These are phyloP conservation scores for Mnemiopsis leidyi DNA, from an alignment of 37 sponge, comb jelly and placozoan species.

Conservation along the genomic window DNA sequence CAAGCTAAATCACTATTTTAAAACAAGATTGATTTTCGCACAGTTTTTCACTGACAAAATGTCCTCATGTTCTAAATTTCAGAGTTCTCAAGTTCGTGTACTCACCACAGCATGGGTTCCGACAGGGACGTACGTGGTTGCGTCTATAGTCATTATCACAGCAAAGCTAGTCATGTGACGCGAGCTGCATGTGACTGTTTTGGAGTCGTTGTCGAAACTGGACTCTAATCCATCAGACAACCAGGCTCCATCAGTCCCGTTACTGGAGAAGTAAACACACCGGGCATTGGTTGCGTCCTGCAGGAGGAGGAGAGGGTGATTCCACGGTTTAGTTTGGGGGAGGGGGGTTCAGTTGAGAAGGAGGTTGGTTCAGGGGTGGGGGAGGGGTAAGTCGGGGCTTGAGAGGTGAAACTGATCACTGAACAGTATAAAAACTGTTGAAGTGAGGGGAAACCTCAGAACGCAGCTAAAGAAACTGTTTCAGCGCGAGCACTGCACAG, in stretches of 20 bases:
- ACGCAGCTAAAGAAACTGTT: no score
- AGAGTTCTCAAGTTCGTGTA: no score
- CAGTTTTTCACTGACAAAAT: no score
- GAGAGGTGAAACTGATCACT: neutral
- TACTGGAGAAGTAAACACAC: slow-evolving; percentile 45
- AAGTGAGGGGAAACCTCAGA: no score
- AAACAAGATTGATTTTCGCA: no score
- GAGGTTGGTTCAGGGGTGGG: neutral
- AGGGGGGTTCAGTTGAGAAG: neutral
- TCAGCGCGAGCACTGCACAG: no score
- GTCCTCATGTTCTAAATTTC: no score
- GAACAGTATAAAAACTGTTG: neutral
- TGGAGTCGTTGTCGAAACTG: neutral
- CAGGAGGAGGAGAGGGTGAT: neutral
- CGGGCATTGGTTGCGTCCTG: slow-evolving; percentile 20
- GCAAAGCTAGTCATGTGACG: slow-evolving; percentile 55
- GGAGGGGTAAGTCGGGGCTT: neutral
- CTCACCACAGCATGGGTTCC: slow-evolving; percentile 39
- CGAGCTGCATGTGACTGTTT: slow-evolving; percentile 29
- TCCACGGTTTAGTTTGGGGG: neutral
- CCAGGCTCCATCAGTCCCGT: slow-evolving; percentile 13
- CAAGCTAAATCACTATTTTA: neutral
- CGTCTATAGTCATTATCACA: slow-evolving; percentile 51
- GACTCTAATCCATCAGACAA: neutral
- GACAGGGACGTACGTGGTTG: neutral